Evolutionary conservation across 2,888 invertebrate species (phyloP), one percentile per base, ranked within the genome.

Genomic region (Drosophila glabriapex): DNA sequence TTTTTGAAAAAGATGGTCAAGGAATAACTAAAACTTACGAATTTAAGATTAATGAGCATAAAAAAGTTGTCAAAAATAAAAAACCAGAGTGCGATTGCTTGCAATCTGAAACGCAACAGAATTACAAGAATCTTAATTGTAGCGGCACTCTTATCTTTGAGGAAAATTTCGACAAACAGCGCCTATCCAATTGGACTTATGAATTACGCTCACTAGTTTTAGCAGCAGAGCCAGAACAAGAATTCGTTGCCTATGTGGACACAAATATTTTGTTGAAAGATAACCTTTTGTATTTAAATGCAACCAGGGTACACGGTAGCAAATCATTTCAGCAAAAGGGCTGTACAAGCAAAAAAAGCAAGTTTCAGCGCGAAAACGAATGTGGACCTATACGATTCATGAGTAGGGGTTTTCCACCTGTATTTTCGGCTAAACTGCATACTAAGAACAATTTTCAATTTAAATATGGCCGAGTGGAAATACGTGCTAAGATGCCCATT

Each of bases 381-480:
- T 77, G 78, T 50, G 73, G 63, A 3, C 49, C 56, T 52, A 2
- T 25, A n/a, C 0, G 0, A 0, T 0, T 0, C 16, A 9, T 0
- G 1, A 3, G 0, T 1, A 1, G 10, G 1, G 3, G 12, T 14
- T 5, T 41, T 37, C 55, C 73, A 2, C 50, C 60, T 19, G 54
- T 55, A 4, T 10, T 16, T 2, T 61, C 70, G 10, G 53, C 74
- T 16, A 71, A 68, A 31, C n/a, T 82, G 10, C 53, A 62, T 28
- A 55, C 65, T 2, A 9, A 5, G 3, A 19, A 35, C 0, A 7
- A 5, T 0, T 69, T 82, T 28, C 1, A 16, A 4, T 77, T 82
- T 22, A 69, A 64, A 37, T 80, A 61, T 61, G 77, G 80, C 0
- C 69, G 80, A 0, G 60, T 82, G 10, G 78, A 78, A 61, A 52